Evolutionary conservation across 2,113 vertebrate genomes (phyloP).

Genomic region (Oreochromis aureus): DNA sequence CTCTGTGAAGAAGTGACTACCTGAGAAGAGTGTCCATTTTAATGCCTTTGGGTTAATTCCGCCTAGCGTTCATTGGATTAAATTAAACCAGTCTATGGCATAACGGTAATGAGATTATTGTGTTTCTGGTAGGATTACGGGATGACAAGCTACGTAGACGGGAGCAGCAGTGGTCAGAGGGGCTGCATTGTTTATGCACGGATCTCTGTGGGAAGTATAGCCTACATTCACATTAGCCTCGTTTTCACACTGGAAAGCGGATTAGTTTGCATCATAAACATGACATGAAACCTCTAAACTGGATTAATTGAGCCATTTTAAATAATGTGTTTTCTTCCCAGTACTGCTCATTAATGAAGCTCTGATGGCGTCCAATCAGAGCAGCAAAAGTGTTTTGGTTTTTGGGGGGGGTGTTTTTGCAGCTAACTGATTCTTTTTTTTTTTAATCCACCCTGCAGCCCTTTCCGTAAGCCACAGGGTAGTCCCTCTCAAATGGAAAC

Average conservation of each 20-base stretch:
- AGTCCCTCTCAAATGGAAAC: background rate
- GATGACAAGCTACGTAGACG: conserved; percentile 11
- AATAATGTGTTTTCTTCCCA: conserved; percentile 18
- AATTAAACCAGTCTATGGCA: conserved; percentile 39
- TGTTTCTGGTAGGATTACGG: conserved; percentile 52
- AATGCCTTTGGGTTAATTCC: conserved; percentile 50
- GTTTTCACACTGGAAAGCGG: conserved; percentile 42
- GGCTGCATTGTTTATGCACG: conserved; percentile 40
- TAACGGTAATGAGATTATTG: conserved; percentile 60
- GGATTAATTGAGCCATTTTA: conserved; percentile 45
- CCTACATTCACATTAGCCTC: conserved; percentile 41
- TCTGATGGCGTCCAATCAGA: background rate
- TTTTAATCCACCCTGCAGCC: background rate
- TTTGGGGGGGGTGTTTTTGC: background rate
- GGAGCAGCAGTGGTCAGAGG: conserved; percentile 42
- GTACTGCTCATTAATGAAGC: conserved; percentile 29
- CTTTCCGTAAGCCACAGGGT: background rate
- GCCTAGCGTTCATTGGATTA: conserved; percentile 48
- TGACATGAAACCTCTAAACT: conserved; percentile 25
- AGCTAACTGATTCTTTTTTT: background rate
- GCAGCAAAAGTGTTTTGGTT: rapidly evolving
- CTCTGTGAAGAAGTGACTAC: conserved; percentile 3
- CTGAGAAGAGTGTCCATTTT: conserved; percentile 12
- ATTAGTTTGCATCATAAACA: conserved; percentile 51
- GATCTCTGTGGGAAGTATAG: conserved; percentile 15